phyloP scores from a whole-genome alignment of 2,888 invertebrate genomes.

The Melipona bicolor region DNA sequence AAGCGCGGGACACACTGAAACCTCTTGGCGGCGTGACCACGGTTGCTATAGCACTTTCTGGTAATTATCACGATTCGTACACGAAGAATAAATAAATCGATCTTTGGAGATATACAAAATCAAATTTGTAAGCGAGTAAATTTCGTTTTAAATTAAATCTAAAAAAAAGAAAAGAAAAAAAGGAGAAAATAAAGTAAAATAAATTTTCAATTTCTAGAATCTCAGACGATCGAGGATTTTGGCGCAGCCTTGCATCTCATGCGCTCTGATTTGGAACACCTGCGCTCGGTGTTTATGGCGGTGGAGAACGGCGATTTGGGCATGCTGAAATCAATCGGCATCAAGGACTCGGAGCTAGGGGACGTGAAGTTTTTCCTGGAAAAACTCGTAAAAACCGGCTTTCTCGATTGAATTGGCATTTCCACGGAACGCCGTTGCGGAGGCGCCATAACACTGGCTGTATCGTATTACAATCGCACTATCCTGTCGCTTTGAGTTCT shows the following conservation, averaged over 20 bases:
- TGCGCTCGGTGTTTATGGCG: slow-evolving; percentile 97
- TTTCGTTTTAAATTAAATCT: background rate
- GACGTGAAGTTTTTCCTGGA: slow-evolving; percentile 98
- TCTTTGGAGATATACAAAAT: background rate
- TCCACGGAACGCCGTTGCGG: background rate
- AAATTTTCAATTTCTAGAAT: slow-evolving; percentile 87
- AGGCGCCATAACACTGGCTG: slow-evolving; percentile 42
- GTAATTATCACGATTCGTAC: slow-evolving; percentile 84
- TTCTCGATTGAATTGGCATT: slow-evolving; percentile 91
- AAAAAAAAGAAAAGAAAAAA: background rate
- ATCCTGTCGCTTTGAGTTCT: slow-evolving; percentile 31
- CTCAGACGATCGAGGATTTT: slow-evolving; percentile 97
- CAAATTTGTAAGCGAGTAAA: background rate
- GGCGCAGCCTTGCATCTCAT: slow-evolving; percentile 93
- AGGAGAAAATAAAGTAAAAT: too few species aligned
- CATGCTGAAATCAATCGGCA: slow-evolving; percentile 96
- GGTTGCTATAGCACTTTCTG: slow-evolving; percentile 97
- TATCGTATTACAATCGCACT: slow-evolving; percentile 55
- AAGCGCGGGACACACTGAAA: slow-evolving; percentile 95
- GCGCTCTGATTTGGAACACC: slow-evolving; percentile 95
- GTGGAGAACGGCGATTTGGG: slow-evolving; percentile 97
- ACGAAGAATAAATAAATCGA: background rate
- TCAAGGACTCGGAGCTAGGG: slow-evolving; percentile 97
- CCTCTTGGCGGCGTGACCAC: slow-evolving; percentile 97
- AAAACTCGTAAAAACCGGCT: slow-evolving; percentile 97